Conservation (phyloP, 2,113 vertebrate genomes). For the Cariama cristata region DNA sequence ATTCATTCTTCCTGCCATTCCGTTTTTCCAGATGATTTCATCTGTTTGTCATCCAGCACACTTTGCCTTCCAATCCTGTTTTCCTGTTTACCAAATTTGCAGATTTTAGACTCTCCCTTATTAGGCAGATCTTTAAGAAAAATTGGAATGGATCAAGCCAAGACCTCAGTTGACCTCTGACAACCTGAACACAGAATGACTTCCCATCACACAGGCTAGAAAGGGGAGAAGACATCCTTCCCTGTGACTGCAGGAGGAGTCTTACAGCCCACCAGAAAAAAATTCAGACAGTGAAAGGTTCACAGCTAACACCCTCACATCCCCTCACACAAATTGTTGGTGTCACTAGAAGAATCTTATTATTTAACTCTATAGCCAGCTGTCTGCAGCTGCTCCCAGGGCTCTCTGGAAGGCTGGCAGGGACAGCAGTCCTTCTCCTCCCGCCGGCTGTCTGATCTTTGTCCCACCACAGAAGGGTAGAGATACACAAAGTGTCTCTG, state of each 20-base stretch:
- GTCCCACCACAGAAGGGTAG: neutral
- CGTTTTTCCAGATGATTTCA: neutral
- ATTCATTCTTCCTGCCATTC: neutral
- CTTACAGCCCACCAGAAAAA: neutral
- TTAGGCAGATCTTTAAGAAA: neutral
- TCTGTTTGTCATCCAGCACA: neutral
- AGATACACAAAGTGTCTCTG: neutral
- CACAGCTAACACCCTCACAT: neutral
- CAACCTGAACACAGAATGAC: neutral
- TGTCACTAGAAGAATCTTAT: neutral
- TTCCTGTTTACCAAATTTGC: neutral
- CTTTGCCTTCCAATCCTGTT: neutral
- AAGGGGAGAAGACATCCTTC: neutral
- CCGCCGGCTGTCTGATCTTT: neutral
- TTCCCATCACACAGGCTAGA: neutral
- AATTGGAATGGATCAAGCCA: neutral
- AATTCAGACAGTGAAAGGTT: neutral
- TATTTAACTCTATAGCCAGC: rapidly evolving
- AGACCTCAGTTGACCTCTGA: neutral
- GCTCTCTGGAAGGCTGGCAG: neutral
- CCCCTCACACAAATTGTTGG: neutral
- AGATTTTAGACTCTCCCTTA: neutral
- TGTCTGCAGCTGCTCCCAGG: neutral
- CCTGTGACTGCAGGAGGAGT: neutral
- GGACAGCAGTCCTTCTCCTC: neutral